phyloP scores from a whole-genome alignment of 1,140 invertebrate species.

The Anoplolepis gracilipes region DNA sequence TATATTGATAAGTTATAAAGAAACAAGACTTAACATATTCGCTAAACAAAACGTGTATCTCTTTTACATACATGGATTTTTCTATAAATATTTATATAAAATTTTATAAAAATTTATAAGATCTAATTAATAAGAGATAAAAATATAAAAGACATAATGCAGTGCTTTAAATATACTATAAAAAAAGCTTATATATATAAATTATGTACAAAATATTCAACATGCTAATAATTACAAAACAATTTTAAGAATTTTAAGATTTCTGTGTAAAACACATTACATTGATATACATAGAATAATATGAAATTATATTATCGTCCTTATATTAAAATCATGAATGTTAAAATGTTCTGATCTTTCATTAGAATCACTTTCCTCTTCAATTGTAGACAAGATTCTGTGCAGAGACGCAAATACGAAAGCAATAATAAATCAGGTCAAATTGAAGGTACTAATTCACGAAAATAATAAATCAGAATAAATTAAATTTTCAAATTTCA shows the following conservation, averaged over 20 bases:
- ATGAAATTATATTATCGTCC: background rate
- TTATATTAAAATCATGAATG: too few species aligned
- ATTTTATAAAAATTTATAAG: conserved; percentile 10
- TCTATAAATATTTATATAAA: conserved; percentile 30
- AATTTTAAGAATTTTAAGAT: background rate
- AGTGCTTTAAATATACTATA: background rate
- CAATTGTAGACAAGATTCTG: too few species aligned
- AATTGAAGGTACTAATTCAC: too few species aligned
- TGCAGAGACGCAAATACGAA: too few species aligned
- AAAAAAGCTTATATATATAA: background rate
- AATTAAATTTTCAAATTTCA: too few species aligned
- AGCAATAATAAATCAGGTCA: too few species aligned
- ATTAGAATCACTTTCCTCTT: too few species aligned
- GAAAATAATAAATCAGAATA: too few species aligned
- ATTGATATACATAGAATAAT: background rate
- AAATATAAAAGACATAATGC: background rate
- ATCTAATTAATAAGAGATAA: background rate
- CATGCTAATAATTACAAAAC: background rate
- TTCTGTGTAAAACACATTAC: background rate
- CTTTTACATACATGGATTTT: background rate
- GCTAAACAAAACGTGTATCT: background rate
- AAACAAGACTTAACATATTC: background rate
- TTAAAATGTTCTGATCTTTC: too few species aligned
- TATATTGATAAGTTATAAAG: background rate
- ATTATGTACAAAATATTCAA: background rate